Percentiles rank a stretch among this genome's conserved stretches.
phyloP scores from a whole-genome alignment of 2,797 vertebrate genomes.

The Aplochiton taeniatus region DNA sequence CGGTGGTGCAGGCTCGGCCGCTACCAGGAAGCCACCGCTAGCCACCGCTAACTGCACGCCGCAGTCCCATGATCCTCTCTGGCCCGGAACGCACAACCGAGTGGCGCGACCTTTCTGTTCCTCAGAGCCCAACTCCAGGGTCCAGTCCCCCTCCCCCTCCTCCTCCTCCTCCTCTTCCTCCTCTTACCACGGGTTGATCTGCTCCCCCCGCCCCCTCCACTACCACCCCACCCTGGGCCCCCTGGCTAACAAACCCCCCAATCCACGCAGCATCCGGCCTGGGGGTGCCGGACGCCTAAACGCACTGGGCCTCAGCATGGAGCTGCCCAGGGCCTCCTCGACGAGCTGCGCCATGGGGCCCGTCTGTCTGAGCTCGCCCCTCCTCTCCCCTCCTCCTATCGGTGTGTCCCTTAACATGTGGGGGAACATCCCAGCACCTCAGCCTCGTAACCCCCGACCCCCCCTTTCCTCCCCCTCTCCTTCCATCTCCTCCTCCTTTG shows the following conservation, averaged over 20 bases:
- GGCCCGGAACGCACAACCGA: conserved; percentile 67
- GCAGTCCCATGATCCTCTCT: conserved; percentile 46
- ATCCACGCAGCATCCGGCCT: conserved; percentile 53
- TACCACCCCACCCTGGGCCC: conserved; percentile 51
- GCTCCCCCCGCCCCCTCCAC: conserved; percentile 63
- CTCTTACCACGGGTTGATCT: conserved; percentile 37
- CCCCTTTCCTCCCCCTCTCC: conserved; percentile 31
- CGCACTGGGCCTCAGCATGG: conserved; percentile 70
- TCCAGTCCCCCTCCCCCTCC: conserved; percentile 69
- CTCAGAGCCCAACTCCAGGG: conserved; percentile 81
- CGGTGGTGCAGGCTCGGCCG: conserved; percentile 27
- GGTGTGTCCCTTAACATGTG: conserved; percentile 62
- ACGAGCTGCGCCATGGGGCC: conserved; percentile 40
- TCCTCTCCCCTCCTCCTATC: conserved; percentile 75
- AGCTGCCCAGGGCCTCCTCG: conserved; percentile 62
- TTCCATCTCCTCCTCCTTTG: background rate
- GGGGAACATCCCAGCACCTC: conserved; percentile 65
- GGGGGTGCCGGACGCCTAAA: conserved; percentile 61
- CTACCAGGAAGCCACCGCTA: conserved; percentile 29
- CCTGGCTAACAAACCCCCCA: conserved; percentile 68
- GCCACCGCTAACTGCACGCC: conserved; percentile 31
- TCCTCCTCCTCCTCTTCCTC: conserved; percentile 55
- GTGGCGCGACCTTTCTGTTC: conserved; percentile 74
- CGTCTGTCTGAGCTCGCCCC: conserved; percentile 51
- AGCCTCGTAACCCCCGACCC: conserved; percentile 60